phyloP scores from a whole-genome alignment of 2,113 vertebrate species.

The Spheniscus mendiculus region DNA sequence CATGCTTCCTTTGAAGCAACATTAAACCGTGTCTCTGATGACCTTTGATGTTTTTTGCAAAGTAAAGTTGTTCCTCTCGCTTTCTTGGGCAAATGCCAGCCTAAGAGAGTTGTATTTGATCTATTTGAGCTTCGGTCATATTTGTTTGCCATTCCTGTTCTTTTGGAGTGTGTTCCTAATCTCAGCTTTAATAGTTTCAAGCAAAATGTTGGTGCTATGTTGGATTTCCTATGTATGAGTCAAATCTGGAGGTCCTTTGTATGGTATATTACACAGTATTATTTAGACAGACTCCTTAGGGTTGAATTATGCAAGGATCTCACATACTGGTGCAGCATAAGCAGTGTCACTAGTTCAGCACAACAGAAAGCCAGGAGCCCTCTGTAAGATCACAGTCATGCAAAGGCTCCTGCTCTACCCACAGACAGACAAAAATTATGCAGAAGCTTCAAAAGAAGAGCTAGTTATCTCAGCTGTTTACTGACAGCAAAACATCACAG shows the following conservation, averaged over 20 bases:
- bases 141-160: not conserved
- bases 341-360: not conserved
- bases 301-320: not conserved
- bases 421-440: not conserved
- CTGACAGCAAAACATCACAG: not conserved
- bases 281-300: not conserved
- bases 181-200: not conserved
- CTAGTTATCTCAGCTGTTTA: not conserved
- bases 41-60: not conserved
- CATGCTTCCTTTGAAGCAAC: not conserved
- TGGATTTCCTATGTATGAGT: fast-evolving
- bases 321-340: not conserved
- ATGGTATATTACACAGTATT: fast-evolving
- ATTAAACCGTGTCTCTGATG: fast-evolving
- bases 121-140: fast-evolving
- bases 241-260: not conserved
- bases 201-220: not conserved
- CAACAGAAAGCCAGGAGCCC: not conserved
- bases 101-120: not conserved
- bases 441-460: not conserved
- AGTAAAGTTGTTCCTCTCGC: not conserved
- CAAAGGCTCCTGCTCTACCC: not conserved
- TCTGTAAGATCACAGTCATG: not conserved
- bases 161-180: not conserved
- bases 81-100: not conserved